These are phyloP conservation scores for Vandiemenella viatica DNA, from an alignment of 2,888 invertebrate genomes.

Conservation along the genomic window DNA sequence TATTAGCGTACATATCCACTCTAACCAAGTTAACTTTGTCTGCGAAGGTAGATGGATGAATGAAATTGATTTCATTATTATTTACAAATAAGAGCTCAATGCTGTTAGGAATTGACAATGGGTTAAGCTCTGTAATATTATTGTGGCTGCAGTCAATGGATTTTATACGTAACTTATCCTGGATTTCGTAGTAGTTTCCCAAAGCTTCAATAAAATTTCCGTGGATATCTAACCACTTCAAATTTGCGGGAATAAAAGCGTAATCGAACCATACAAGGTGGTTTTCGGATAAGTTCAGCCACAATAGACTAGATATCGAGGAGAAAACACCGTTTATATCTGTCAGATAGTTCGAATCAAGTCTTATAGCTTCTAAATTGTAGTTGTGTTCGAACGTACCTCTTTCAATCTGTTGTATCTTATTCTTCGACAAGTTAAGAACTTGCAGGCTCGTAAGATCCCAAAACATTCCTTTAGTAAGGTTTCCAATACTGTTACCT, in stretches of 20 bases:
- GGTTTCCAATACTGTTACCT: conserved; percentile 76
- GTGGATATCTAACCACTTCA: conserved; percentile 83
- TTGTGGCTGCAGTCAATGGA: conserved; percentile 83
- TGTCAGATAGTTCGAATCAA: conserved; percentile 75
- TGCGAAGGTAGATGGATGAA: conserved; percentile 72
- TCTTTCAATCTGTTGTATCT: conserved; percentile 69
- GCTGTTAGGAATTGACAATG: conserved; percentile 77
- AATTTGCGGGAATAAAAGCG: conserved; percentile 74
- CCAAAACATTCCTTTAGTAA: conserved; percentile 73
- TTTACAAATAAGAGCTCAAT: conserved; percentile 78
- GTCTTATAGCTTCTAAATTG: conserved; percentile 69
- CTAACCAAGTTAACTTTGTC: conserved; percentile 71
- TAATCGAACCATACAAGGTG: conserved; percentile 87
- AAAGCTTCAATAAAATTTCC: conserved; percentile 77
- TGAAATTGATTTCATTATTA: conserved; percentile 68
- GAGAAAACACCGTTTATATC: conserved; percentile 84
- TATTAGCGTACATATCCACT: conserved; percentile 81
- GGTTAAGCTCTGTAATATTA: conserved; percentile 63
- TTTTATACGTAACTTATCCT: conserved; percentile 48
- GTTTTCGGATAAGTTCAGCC: conserved; percentile 82
- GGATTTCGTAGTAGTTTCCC: conserved; percentile 75
- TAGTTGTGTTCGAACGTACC: conserved; percentile 69
- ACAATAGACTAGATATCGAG: conserved; percentile 64
- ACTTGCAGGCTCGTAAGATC: conserved; percentile 71
- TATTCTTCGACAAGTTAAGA: conserved; percentile 77